phyloP scores from a whole-genome alignment of 2,797 vertebrate species.

The Antennarius maculatus region DNA sequence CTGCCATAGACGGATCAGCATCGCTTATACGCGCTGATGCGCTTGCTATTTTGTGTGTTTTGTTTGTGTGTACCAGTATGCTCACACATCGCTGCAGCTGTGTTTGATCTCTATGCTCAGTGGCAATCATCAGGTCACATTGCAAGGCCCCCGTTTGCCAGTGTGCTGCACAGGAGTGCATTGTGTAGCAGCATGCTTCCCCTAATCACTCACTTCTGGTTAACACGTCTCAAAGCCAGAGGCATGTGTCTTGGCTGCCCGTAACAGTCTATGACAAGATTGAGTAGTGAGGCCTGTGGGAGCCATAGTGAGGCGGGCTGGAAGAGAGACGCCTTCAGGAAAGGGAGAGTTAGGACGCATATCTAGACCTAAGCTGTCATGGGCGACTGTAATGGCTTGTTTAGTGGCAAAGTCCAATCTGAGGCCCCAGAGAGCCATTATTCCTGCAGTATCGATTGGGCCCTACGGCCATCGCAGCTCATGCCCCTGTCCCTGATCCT shows the following conservation, averaged over 20 bases:
- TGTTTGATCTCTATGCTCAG: constrained; percentile 73
- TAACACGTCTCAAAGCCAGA: constrained; percentile 78
- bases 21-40: constrained; percentile 68
- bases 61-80: constrained; percentile 40
- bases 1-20: constrained; percentile 81
- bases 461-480: constrained; percentile 74
- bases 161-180: constrained; percentile 65
- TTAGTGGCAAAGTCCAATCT: constrained; percentile 91
- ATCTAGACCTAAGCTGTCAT: constrained; percentile 87
- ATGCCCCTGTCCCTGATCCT: constrained; percentile 92
- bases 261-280: constrained; percentile 75
- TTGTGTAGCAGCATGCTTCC: constrained; percentile 70
- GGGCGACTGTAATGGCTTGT: constrained; percentile 89
- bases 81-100: constrained; percentile 33
- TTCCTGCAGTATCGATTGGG: constrained; percentile 93
- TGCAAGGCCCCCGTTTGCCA: constrained; percentile 61
- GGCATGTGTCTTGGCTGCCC: constrained; percentile 77
- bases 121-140: constrained; percentile 78
- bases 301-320: constrained; percentile 72
- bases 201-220: constrained; percentile 80
- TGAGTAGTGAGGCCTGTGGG: constrained; percentile 75
- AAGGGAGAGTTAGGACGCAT: constrained; percentile 81
- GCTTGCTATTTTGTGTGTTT: constrained; percentile 64
- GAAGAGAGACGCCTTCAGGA: constrained; percentile 75
- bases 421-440: constrained; percentile 92